Conservation (phyloP, 2,888 invertebrate genomes). For the Sthenelais limicola region DNA sequence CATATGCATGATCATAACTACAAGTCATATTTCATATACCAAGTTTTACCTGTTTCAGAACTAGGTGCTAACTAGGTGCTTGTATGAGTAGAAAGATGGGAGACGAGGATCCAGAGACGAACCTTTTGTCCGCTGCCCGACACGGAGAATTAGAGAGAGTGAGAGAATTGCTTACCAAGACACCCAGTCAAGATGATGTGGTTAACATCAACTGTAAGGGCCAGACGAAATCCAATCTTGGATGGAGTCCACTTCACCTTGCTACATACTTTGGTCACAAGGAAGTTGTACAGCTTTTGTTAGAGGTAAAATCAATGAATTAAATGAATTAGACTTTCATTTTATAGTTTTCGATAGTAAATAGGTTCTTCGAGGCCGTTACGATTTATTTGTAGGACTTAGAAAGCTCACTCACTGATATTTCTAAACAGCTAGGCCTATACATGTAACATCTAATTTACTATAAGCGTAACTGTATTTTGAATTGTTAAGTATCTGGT, state of each 20-base stretch:
- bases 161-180: not conserved
- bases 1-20: no score
- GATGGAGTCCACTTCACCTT: slow-evolving; percentile 81
- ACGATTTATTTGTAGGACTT: no score
- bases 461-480: no score
- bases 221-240: slow-evolving; percentile 74
- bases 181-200: not conserved
- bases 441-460: no score
- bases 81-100: no score
- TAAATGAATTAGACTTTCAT: not conserved
- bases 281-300: slow-evolving; percentile 76
- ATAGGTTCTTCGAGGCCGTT: no score
- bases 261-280: slow-evolving; percentile 80
- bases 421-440: no score
- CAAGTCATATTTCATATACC: no score
- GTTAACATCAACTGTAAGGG: slow-evolving; percentile 40
- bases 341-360: not conserved
- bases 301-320: slow-evolving; percentile 67
- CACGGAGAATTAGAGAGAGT: slow-evolving; percentile 23
- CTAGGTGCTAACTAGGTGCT: no score
- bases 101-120: slow-evolving; percentile 13
- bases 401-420: no score
- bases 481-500: no score
- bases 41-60: no score
- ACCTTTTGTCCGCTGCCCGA: slow-evolving; percentile 33